Evolutionary conservation across 37 sponge, comb jelly and placozoan genomes (phyloP), one percentile per base, ranked within the genome.

Genomic region (Spongilla lacustris): DNA sequence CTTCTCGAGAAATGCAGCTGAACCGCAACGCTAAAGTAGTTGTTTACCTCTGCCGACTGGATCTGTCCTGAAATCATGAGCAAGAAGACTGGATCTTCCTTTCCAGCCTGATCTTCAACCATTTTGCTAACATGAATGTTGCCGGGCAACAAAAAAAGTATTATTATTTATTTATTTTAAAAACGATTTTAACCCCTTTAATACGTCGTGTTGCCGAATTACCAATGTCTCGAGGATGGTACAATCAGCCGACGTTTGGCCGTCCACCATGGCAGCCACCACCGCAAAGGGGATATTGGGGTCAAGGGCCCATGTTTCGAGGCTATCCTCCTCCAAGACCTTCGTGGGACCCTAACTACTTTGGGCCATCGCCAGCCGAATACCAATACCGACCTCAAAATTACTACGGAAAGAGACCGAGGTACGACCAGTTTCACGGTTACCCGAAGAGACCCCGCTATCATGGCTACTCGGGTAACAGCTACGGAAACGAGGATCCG

Each of bases 1-100:
- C n/a, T n/a, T n/a, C n/a, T n/a, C n/a, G n/a, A n/a, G n/a, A n/a
- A n/a, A n/a, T n/a, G n/a, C n/a, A n/a, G n/a, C n/a, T n/a, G n/a
- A n/a, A n/a, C n/a, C n/a, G n/a, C n/a, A n/a, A n/a, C n/a, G n/a
- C 8, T 46, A 9, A 26, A 33, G 49, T 17, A 21, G 17, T 26
- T 0, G 37, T 72, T n/a, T 85, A 93, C 96, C 86, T 96, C 92
- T 31, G 91, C 96, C 66, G 93, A 90, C 35, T 96, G 89, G 26
- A 96, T 93, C 70, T 96, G 94, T 26, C 96, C 96, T 23, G 91
- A 82, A 11, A 88, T 86, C 96, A 96, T 93, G 11, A 96, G 33
- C 25, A 96, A 79, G 50, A 96, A 96, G 17, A 94, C 91, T 23
- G 88, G 80, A 68, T 83, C 90, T 10, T 80, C 85, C 13, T 27